A percentile compares a stretch with the other conserved stretches of the same genome.
These are phyloP conservation scores for Lacerta agilis DNA, from an alignment of 2,797 vertebrate genomes.

Conservation along the genomic window DNA sequence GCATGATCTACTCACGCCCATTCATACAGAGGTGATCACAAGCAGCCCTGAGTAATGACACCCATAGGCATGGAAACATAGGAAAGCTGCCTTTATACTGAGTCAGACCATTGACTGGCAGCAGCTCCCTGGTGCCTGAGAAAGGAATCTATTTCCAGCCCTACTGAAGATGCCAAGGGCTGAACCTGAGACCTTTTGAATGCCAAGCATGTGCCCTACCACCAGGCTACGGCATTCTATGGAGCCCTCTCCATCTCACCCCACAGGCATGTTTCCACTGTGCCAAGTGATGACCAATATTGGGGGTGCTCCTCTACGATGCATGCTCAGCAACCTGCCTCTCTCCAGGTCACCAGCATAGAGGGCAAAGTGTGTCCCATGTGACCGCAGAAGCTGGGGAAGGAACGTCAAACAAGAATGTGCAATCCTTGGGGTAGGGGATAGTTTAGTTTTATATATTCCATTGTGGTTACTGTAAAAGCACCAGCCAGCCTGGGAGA, in stretches of 20 bases:
- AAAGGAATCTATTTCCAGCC: background rate
- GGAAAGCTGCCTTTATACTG: background rate
- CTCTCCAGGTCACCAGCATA: background rate
- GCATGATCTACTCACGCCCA: background rate
- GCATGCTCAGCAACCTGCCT: background rate
- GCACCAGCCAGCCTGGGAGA: conserved; percentile 40
- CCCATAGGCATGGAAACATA: background rate
- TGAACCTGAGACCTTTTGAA: background rate
- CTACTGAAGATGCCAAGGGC: background rate
- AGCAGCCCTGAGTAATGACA: background rate
- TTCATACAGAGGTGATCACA: background rate
- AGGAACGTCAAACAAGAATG: background rate
- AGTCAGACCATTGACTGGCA: background rate
- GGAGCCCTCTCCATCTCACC: background rate
- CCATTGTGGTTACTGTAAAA: background rate
- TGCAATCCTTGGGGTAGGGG: background rate
- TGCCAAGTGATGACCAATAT: background rate
- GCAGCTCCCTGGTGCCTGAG: background rate
- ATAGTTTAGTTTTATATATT: background rate
- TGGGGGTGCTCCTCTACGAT: background rate
- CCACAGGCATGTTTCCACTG: background rate
- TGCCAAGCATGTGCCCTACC: background rate
- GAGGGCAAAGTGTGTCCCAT: background rate
- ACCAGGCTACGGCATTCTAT: background rate
- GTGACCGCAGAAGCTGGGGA: too few species aligned